phyloP scores from a whole-genome alignment of 64 coral and sea anemone species.

The Pachyseris speciosa region DNA sequence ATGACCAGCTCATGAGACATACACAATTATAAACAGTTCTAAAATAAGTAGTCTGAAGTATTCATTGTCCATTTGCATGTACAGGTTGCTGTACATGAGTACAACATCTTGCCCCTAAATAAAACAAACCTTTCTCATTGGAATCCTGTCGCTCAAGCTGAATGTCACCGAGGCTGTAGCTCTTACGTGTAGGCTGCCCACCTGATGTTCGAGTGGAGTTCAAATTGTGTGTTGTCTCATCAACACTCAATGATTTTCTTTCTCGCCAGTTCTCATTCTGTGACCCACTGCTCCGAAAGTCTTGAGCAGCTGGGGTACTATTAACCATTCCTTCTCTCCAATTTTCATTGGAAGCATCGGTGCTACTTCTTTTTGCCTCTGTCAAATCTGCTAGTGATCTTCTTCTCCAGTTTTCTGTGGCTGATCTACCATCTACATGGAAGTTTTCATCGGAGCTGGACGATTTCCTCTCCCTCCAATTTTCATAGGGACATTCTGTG shows the following conservation, averaged over 20 bases:
- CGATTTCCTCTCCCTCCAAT: not conserved
- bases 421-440: not conserved
- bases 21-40: too few relatives aligned
- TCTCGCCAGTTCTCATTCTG: slow-evolving; percentile 8
- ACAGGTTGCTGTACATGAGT: too few relatives aligned
- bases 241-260: slow-evolving; percentile 24
- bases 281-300: not conserved
- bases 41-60: too few relatives aligned
- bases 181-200: not conserved
- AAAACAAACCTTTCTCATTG: slow-evolving; percentile 29
- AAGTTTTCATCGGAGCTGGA: not conserved
- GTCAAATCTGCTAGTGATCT: not conserved
- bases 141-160: slow-evolving; percentile 16
- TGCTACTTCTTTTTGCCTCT: not conserved
- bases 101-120: not conserved
- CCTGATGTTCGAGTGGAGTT: not conserved
- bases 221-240: not conserved
- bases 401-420: not conserved
- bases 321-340: not conserved
- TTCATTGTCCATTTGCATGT: too few relatives aligned
- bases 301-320: not conserved
- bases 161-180: slow-evolving; percentile 9
- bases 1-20: too few relatives aligned
- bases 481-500: not conserved
- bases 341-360: not conserved